These are phyloP conservation scores for Phoebastria nigripes DNA, from an alignment of 2,797 vertebrate species.

Conservation along the genomic window DNA sequence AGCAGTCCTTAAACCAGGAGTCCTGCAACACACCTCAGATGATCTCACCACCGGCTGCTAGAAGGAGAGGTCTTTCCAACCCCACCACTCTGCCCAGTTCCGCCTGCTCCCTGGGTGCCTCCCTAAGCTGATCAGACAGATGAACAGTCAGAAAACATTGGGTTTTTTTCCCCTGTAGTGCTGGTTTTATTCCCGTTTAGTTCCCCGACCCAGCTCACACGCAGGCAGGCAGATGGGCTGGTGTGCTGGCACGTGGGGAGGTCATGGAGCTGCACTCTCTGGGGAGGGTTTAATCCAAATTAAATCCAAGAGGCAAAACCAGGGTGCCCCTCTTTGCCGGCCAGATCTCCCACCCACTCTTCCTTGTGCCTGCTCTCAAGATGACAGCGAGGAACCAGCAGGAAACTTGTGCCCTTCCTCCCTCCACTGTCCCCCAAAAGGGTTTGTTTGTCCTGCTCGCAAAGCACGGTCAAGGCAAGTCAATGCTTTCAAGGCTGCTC, in stretches of 20 bases:
- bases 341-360: background rate
- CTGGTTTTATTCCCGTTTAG: background rate
- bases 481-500: background rate
- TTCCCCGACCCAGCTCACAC: fast-evolving
- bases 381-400: background rate
- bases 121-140: background rate
- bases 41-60: fast-evolving
- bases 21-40: background rate
- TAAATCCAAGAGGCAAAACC: background rate
- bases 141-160: background rate
- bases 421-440: background rate
- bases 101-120: background rate
- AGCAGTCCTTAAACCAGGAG: background rate
- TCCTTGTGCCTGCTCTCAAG: background rate
- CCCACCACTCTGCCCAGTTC: background rate
- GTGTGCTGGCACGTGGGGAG: background rate
- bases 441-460: background rate
- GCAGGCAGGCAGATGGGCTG: background rate
- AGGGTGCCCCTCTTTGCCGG: background rate
- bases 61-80: background rate
- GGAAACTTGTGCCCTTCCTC: background rate
- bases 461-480: background rate
- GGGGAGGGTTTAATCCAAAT: background rate
- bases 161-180: background rate
- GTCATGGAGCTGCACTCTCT: background rate